Evolutionary conservation across 1,140 invertebrate genomes (phyloP).

Genomic region (Orius insidiosus): DNA sequence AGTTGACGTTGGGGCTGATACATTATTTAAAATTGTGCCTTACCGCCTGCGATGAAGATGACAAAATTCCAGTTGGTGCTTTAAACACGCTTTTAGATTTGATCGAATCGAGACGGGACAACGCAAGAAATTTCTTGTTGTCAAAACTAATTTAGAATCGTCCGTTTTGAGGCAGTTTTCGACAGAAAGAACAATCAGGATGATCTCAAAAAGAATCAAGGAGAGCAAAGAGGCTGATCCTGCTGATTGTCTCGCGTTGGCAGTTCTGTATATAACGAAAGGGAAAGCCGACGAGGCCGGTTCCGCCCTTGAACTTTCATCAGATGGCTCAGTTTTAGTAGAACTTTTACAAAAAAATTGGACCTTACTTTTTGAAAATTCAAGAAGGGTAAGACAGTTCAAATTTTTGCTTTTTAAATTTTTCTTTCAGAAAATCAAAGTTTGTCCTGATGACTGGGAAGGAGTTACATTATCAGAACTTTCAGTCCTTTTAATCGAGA

Average conservation of each 20-base stretch:
- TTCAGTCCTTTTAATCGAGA: constrained; percentile 31
- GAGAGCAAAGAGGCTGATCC: constrained; percentile 7
- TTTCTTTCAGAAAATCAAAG: constrained; percentile 4
- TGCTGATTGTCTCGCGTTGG: constrained; percentile 27
- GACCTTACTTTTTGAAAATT: constrained; percentile 26
- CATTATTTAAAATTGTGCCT: constrained; percentile 32
- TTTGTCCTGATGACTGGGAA: constrained; percentile 17
- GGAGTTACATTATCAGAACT: constrained; percentile 35
- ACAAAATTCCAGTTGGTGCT: constrained; percentile 15
- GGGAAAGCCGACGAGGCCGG: constrained; percentile 30
- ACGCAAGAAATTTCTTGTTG: constrained; percentile 8
- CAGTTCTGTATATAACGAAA: constrained; percentile 34
- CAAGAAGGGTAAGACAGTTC: constrained; percentile 13
- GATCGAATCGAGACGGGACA: constrained; percentile 2
- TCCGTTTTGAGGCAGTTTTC: constrained; percentile 35
- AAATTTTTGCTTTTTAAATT: constrained; percentile 2
- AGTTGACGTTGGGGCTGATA: constrained; percentile 27
- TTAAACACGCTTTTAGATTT: constrained; percentile 13
- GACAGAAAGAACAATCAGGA: constrained; percentile 35
- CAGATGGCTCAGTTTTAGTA: constrained; percentile 22
- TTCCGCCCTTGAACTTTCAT: constrained; percentile 26
- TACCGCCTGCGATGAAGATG: constrained; percentile 11
- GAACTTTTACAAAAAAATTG: constrained; percentile 29
- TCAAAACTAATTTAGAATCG: constrained; percentile 35
- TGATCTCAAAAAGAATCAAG: constrained; percentile 21